Conservation (phyloP, 2,888 invertebrate genomes). For the Lingula anatina region DNA sequence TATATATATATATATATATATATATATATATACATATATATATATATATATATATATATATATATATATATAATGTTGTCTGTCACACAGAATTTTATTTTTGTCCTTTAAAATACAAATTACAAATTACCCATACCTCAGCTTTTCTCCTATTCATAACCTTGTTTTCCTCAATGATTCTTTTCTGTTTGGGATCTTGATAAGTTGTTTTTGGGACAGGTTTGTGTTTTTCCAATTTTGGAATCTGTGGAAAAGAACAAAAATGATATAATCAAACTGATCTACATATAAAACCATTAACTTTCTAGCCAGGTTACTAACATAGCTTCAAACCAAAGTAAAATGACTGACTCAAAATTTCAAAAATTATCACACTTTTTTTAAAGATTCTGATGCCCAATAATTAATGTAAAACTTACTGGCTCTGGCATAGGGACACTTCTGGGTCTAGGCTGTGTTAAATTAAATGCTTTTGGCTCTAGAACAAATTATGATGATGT, state of each 20-base stretch:
- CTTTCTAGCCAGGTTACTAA: neutral
- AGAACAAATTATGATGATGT: conserved; percentile 10
- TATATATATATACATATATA: too few species aligned
- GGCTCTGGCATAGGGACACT: conserved; percentile 46
- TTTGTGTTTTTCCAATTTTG: conserved; percentile 34
- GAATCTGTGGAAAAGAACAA: conserved; percentile 26
- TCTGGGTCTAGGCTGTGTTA: conserved; percentile 43
- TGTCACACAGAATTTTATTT: too few species aligned
- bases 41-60: too few species aligned
- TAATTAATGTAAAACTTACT: too few species aligned
- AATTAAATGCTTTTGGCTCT: conserved; percentile 43
- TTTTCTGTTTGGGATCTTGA: conserved; percentile 28
- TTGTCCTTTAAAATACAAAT: too few species aligned
- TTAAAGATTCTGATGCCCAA: too few species aligned
- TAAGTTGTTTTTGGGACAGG: conserved; percentile 39
- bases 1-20: too few species aligned
- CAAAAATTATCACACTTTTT: too few species aligned
- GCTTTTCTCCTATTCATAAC: conserved; percentile 38
- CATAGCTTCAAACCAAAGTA: neutral
- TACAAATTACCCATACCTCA: conserved; percentile 23
- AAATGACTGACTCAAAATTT: neutral
- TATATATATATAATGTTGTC: too few species aligned
- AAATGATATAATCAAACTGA: neutral
- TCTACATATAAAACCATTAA: neutral
- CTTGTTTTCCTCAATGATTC: conserved; percentile 20